These are phyloP conservation scores for Martes martes DNA, from an alignment of 2,113 vertebrate species.

Conservation along the genomic window DNA sequence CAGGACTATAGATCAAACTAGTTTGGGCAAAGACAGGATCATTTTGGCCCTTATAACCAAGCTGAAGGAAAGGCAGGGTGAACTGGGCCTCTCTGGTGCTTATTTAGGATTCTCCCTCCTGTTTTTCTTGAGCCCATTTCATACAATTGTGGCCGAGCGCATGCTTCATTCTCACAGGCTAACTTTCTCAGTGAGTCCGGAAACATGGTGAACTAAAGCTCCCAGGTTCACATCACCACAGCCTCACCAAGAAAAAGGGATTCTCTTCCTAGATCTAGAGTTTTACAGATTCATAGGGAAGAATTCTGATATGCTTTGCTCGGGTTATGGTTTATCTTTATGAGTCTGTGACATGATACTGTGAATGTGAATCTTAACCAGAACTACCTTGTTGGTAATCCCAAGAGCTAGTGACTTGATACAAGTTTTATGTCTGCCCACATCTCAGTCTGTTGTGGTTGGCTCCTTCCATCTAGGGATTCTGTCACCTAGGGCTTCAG, in stretches of 20 bases:
- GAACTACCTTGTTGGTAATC: background rate
- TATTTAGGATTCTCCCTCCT: background rate
- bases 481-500: background rate
- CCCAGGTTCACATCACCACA: background rate
- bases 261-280: background rate
- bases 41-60: background rate
- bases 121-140: background rate
- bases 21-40: background rate
- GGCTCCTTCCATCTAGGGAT: background rate
- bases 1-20: background rate
- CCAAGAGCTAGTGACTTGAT: background rate
- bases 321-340: background rate
- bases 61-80: background rate
- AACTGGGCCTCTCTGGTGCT: background rate
- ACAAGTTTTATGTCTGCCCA: background rate
- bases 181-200: background rate
- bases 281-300: background rate
- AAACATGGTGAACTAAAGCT: background rate
- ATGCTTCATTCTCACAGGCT: background rate
- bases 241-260: background rate
- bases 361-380: background rate
- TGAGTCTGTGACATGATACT: background rate
- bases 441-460: background rate
- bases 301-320: background rate
- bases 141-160: background rate